Percentiles rank a stretch among this genome's conserved stretches.
Conservation (phyloP, 2,113 vertebrate genomes). For the Pheucticus melanocephalus region DNA sequence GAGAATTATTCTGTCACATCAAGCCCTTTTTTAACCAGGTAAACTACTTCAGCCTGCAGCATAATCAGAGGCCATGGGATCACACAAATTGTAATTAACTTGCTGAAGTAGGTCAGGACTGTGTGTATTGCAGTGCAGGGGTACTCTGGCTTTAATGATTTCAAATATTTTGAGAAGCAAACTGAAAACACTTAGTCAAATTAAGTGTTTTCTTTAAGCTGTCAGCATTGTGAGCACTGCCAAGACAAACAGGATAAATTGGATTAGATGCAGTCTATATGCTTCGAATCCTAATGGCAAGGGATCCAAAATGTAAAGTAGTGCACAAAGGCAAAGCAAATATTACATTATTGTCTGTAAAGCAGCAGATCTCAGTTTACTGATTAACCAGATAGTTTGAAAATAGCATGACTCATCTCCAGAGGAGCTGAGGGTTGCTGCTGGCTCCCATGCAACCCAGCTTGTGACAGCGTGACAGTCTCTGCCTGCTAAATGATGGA, state of each 20-base stretch:
- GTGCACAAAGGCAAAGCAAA: slow-evolving; percentile 42
- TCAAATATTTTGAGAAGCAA: slow-evolving; percentile 62
- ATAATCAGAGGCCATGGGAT: background rate
- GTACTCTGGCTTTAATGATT: slow-evolving; percentile 34
- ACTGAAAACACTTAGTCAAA: slow-evolving; percentile 63
- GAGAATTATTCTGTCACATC: background rate
- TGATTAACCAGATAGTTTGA: slow-evolving; percentile 30
- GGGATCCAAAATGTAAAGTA: slow-evolving; percentile 47
- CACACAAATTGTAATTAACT: slow-evolving; percentile 16
- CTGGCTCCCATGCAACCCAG: background rate
- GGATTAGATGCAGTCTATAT: slow-evolving; percentile 61
- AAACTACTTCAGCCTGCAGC: background rate
- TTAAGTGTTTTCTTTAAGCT: slow-evolving; percentile 66
- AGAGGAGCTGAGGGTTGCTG: background rate
- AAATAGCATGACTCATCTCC: slow-evolving; percentile 33
- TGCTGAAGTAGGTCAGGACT: slow-evolving; percentile 34
- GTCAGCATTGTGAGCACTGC: slow-evolving; percentile 43
- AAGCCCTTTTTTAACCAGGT: background rate
- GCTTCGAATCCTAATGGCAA: slow-evolving; percentile 39
- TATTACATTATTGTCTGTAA: slow-evolving; percentile 25
- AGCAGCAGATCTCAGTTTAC: slow-evolving; percentile 35
- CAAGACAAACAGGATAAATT: slow-evolving; percentile 58
- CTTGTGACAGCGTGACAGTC: background rate
- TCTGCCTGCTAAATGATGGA: background rate
- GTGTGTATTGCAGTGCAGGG: background rate